Conservation (phyloP, 2,888 invertebrate species). For the Agriopis marginaria region DNA sequence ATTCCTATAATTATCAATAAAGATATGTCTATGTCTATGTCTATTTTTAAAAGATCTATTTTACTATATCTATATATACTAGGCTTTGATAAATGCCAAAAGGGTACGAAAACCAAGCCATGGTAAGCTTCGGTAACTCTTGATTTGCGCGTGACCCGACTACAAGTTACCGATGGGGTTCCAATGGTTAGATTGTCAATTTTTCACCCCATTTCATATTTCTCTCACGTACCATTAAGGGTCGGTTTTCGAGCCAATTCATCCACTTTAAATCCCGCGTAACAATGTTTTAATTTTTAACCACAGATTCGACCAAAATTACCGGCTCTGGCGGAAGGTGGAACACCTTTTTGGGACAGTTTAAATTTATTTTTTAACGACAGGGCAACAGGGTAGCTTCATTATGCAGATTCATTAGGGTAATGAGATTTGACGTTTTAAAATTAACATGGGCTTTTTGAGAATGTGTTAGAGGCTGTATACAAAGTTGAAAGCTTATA, state of each 20-base stretch:
- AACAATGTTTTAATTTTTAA: conserved; percentile 44
- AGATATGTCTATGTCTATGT: no score
- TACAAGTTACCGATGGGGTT: conserved; percentile 1
- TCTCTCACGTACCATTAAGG: conserved; percentile 41
- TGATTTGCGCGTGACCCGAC: conserved; percentile 32
- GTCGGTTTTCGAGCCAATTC: conserved; percentile 35
- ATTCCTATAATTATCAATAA: no score
- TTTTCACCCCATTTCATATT: conserved; percentile 47
- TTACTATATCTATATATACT: no score
- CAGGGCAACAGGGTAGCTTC: conserved; percentile 3
- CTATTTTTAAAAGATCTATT: no score
- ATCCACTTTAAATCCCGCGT: conserved; percentile 24
- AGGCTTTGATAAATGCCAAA: conserved; percentile 12
- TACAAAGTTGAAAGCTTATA: no score
- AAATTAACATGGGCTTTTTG: conserved; percentile 9
- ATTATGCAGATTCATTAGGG: conserved; percentile 20
- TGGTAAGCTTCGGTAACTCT: conserved; percentile 28
- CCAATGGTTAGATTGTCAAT: conserved; percentile 36
- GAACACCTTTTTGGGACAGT: conserved; percentile 16
- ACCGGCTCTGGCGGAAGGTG: conserved; percentile 14
- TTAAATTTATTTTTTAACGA: conserved; percentile 27
- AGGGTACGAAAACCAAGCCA: conserved; percentile 1
- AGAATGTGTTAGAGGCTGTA: neutral
- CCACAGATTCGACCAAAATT: conserved; percentile 29
- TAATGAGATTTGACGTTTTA: conserved; percentile 19